Conservation (phyloP, 2,113 vertebrate genomes). For the Ploceus nigricollis region DNA sequence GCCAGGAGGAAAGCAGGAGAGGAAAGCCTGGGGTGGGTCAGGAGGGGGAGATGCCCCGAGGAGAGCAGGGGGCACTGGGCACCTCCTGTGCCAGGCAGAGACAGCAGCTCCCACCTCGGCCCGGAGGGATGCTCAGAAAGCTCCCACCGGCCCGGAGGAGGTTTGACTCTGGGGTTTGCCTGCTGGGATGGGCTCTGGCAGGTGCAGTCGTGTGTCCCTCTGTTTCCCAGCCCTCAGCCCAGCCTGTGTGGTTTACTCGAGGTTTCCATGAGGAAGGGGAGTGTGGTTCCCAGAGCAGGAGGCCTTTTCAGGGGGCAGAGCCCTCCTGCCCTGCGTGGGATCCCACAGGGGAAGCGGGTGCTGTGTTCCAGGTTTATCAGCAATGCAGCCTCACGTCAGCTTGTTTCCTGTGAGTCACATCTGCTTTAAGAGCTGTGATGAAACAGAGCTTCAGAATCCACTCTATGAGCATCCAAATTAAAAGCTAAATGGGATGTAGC, state of each 20-base stretch:
- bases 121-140: background rate
- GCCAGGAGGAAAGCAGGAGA: background rate
- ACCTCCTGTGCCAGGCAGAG: background rate
- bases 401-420: constrained; percentile 79
- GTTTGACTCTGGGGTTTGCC: fast-evolving
- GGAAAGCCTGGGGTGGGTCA: background rate
- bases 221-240: background rate
- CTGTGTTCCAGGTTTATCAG: constrained; percentile 40
- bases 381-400: constrained; percentile 64
- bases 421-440: constrained; percentile 65
- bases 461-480: constrained; percentile 77
- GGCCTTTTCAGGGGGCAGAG: background rate
- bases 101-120: fast-evolving
- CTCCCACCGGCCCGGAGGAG: background rate
- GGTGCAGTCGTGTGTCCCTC: fast-evolving
- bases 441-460: constrained; percentile 63
- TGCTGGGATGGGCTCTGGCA: background rate
- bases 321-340: fast-evolving
- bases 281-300: background rate
- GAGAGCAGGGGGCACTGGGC: background rate
- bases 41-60: background rate
- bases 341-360: background rate
- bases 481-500: constrained; percentile 81
- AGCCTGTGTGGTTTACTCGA: fast-evolving
- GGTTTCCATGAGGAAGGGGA: background rate